These are phyloP conservation scores for Myotis findleyi DNA, from an alignment of 2,797 vertebrate species.

Conservation along the genomic window DNA sequence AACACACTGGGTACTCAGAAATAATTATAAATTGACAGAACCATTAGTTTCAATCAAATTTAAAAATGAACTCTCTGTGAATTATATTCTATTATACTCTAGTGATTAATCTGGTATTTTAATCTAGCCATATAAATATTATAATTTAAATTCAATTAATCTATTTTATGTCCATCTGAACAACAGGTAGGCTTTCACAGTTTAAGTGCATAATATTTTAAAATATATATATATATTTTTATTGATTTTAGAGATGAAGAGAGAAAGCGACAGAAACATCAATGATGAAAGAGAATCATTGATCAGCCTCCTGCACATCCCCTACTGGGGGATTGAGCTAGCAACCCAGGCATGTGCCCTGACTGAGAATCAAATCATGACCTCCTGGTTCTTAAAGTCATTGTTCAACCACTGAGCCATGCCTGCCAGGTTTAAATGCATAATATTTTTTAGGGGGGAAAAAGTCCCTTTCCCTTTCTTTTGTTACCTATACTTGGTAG, in stretches of 20 bases:
- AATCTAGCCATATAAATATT: conserved; percentile 24
- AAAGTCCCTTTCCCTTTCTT: background rate
- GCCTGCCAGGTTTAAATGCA: background rate
- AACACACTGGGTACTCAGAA: background rate
- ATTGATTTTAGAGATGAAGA: no score
- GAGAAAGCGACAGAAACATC: no score
- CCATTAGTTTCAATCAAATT: conserved; percentile 40
- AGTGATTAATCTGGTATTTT: conserved; percentile 34
- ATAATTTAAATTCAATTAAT: conserved; percentile 3
- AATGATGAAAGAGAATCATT: no score
- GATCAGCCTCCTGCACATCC: no score
- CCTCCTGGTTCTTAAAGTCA: no score
- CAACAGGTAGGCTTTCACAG: background rate
- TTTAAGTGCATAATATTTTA: background rate
- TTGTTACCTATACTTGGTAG: background rate
- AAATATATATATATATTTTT: no score
- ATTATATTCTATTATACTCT: background rate
- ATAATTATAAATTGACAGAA: background rate
- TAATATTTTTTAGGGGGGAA: background rate
- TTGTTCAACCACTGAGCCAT: no score
- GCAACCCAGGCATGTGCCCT: no score
- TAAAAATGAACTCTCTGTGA: background rate
- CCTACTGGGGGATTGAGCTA: no score
- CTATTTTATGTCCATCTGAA: conserved; percentile 36
- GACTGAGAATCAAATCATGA: no score